Conservation (phyloP, 1,140 invertebrate species). For the Lordiphosa clarofinis region DNA sequence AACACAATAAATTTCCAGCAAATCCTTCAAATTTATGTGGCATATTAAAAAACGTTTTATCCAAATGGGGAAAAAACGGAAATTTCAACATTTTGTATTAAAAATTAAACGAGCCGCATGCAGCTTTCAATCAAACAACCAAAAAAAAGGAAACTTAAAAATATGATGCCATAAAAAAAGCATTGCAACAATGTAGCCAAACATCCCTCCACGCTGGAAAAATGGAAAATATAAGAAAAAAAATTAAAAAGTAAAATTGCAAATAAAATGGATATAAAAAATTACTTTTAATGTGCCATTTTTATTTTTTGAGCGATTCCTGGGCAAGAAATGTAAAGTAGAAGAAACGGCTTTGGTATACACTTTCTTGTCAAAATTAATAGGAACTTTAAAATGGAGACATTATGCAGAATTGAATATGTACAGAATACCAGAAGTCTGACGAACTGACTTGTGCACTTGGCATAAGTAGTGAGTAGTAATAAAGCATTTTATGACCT, state of each 20-base stretch:
- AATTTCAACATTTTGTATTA: constrained; percentile 33
- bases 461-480: no score
- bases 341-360: background rate
- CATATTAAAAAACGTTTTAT: constrained; percentile 64
- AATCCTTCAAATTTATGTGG: constrained; percentile 65
- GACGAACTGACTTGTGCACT: no score
- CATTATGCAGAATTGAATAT: no score
- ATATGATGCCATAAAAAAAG: constrained; percentile 31
- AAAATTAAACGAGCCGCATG: constrained; percentile 60
- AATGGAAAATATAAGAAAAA: constrained; percentile 4
- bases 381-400: no score
- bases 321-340: background rate
- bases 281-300: constrained; percentile 60
- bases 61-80: constrained; percentile 17
- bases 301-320: constrained; percentile 44
- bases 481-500: no score
- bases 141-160: constrained; percentile 36
- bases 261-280: constrained; percentile 68
- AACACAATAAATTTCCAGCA: constrained; percentile 53
- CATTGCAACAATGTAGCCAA: constrained; percentile 17
- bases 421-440: no score
- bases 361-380: constrained; percentile 7
- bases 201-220: constrained; percentile 17
- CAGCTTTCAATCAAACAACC: constrained; percentile 24
- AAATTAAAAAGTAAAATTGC: constrained; percentile 50